Evolutionary conservation across 2,888 invertebrate genomes (phyloP), one percentile per base, ranked within the genome.

Genomic region (Cacoxenus indagator): DNA sequence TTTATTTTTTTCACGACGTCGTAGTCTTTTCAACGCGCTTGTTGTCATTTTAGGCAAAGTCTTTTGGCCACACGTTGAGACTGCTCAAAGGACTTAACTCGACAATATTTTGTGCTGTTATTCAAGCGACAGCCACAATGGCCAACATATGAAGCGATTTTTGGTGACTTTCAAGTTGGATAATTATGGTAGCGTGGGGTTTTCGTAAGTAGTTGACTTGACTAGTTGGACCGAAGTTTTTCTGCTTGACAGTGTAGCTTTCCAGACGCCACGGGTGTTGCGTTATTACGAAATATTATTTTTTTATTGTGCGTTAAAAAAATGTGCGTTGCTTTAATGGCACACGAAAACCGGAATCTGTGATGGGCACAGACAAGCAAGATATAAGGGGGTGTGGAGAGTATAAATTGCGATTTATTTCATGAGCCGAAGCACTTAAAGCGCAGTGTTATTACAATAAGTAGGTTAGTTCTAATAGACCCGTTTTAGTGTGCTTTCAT

Each of bases 11-110:
- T n/a, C n/a, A n/a, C 9, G 24, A 24, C 24, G 54, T 9, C 54
- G 54, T 22, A 8, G 22, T 48, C 17, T 48, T 48, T 6, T 48
- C 8, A 6, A 8, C 17, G 48, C 19, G 48, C 17, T 48, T 48
- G 48, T 48, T 19, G 19, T 48, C 48, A 2, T 55, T 24, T 55
- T 26, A 14, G 61, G 11, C 37, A 24, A 43, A 62, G 82, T 81
- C 83, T 80, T 78, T 80, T 69, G 81, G 81, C 73, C 61, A 62
- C 61, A 62, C 61, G 61, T 62, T 29, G 61, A 43, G 82, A 75
- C 78, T 78, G 75, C 82, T 81, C 83, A 81, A 81, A 81, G 83
- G 83, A 80, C 81, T 81, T 82, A 68, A 57, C 54, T 67, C 83
- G 80, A 79, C 81, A 78, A 80, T 79, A 81, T 78, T 80, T 66